These are phyloP conservation scores for Salmo trutta DNA, from an alignment of 2,797 vertebrate genomes.

Conservation along the genomic window DNA sequence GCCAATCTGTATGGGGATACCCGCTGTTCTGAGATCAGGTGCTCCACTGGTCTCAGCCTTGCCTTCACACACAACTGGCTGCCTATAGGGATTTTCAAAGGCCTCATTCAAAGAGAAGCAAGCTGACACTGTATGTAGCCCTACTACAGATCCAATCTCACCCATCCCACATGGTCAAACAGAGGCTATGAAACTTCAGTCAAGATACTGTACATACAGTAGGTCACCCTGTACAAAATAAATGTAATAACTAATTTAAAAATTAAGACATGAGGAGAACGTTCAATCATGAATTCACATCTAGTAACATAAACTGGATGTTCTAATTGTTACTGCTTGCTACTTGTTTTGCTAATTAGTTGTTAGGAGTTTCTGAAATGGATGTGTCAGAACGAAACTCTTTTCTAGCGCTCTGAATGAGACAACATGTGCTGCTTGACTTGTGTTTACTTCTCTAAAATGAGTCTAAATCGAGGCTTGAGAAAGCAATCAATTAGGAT, in stretches of 20 bases:
- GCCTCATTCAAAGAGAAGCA: neutral
- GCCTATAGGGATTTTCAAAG: neutral
- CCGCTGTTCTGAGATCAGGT: neutral
- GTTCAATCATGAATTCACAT: neutral
- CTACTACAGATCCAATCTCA: neutral
- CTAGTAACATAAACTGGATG: neutral
- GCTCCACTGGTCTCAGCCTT: neutral
- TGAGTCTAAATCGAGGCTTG: slow-evolving; percentile 44
- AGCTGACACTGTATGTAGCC: neutral
- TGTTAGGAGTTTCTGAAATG: neutral
- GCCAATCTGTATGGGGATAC: neutral
- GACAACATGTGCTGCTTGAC: slow-evolving; percentile 37
- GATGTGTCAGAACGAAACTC: neutral
- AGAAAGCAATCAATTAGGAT: slow-evolving; percentile 42
- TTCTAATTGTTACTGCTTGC: neutral
- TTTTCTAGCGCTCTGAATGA: slow-evolving; percentile 9
- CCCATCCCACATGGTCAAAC: neutral
- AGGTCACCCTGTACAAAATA: neutral
- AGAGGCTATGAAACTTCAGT: neutral
- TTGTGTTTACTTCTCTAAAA: slow-evolving; percentile 57
- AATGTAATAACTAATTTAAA: neutral
- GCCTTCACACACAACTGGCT: neutral
- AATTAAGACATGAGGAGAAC: neutral
- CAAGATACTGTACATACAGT: neutral
- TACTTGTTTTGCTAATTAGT: neutral